Percentiles rank a stretch among this genome's conserved stretches.
Conservation (phyloP, 2,888 invertebrate species). For the Morinoia aosen region DNA sequence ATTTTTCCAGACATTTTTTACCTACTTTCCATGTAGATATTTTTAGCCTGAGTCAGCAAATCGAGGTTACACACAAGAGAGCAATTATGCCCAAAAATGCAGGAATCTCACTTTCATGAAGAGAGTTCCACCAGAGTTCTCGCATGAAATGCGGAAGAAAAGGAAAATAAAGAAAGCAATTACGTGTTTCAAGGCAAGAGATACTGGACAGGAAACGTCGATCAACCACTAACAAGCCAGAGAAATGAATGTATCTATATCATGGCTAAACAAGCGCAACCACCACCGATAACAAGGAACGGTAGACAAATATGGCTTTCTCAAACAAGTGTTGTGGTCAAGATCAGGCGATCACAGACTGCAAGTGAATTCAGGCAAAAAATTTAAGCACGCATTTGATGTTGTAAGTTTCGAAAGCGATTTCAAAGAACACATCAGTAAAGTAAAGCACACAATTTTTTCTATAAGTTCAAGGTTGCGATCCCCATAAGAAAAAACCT, state of each 20-base stretch:
- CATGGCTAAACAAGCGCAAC: background rate
- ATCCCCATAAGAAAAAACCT: background rate
- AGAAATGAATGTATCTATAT: background rate
- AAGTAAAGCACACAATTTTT: background rate
- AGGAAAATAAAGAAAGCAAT: too few species aligned
- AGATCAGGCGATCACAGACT: too few species aligned
- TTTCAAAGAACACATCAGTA: background rate
- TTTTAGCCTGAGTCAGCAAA: too few species aligned
- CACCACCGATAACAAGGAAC: background rate
- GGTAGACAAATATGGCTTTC: background rate
- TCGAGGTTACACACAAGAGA: too few species aligned
- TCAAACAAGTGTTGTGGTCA: background rate
- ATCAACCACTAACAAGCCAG: too few species aligned
- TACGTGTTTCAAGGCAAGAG: too few species aligned
- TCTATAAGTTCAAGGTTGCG: background rate
- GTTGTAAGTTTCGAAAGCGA: background rate
- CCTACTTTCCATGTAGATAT: too few species aligned
- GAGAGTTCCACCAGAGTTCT: too few species aligned
- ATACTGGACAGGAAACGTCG: too few species aligned
- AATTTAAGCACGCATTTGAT: background rate
- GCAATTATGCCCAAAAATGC: too few species aligned
- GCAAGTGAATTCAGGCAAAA: background rate
- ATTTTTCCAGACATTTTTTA: background rate
- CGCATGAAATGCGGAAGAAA: too few species aligned
- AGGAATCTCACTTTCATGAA: too few species aligned